Evolutionary conservation across 2,113 vertebrate species (phyloP), one percentile per base, ranked within the genome.

Genomic region (Thamnophis sirtalis): DNA sequence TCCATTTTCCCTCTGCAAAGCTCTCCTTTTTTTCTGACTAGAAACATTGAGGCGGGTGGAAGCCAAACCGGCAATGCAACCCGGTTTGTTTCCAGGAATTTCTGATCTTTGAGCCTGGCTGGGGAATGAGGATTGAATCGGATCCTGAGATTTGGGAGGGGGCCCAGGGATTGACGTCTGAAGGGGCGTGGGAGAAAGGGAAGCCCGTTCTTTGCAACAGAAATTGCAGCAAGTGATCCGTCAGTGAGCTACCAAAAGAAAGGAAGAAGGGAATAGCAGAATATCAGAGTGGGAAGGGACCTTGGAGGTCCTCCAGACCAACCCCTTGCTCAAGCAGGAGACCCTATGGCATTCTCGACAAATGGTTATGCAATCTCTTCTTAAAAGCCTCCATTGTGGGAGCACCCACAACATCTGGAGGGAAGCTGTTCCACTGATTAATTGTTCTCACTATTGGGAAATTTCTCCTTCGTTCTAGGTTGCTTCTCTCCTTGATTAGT

Each of bases 1-100:
- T 91, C 92, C 91, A 91, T 93, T 93, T 88, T 84, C 43, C 38
- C 51, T 73, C 86, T 22, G 73, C 55, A 84, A 85, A 33, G 26
- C 15, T 9, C 13, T 43, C 19, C 13, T 6, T 58, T 51, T 49
- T 19, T 33, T 84, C 13, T 85, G 55, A 84, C 43, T 43, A 87
- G 50, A 54, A 89, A 63, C 51, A 48, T 2, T 4, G 6, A 9
- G 10, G 13, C n/a, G 7, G 26, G 68, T 43, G 50, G 73, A 33
- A 19, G 38, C 1, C 22, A 92, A 87, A 56, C 15, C 26, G 9
- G 91, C 24, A 43, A n/a, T 3, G 26, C 10, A 63, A 63, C 11
- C 1, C 0, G 26, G 6, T 19, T 33, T 8, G 13, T 17, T 73
- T 21, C 33, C 0, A 3, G 33, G 68, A 38, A 17, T 38, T 38